A percentile compares a stretch with the other conserved stretches of the same genome.
Evolutionary conservation across 2,888 invertebrate genomes (phyloP).

Genomic region (Nemoura dubitans): DNA sequence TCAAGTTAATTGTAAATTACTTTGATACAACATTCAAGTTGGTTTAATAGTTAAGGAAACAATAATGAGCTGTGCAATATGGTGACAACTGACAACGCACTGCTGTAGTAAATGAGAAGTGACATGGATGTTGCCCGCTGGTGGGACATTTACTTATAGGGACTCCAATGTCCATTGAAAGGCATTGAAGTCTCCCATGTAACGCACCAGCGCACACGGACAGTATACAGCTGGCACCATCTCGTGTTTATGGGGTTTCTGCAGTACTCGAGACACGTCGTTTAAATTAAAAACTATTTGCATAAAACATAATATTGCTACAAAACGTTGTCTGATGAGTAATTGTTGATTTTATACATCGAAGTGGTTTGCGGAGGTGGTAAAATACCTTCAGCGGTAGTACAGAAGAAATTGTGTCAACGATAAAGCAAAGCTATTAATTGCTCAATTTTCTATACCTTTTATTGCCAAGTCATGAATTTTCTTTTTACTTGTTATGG

Average conservation of each 20-base stretch:
- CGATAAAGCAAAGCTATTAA: not conserved
- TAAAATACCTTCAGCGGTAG: not conserved
- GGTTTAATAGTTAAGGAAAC: not conserved
- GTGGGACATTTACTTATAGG: not conserved
- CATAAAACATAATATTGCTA: not conserved
- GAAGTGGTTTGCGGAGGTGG: slow-evolving; percentile 12
- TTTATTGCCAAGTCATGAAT: not conserved
- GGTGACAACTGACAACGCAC: not conserved
- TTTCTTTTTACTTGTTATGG: not conserved
- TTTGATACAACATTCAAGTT: not conserved
- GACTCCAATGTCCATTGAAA: not conserved
- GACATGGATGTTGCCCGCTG: not conserved
- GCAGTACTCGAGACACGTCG: not conserved
- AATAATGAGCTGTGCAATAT: not conserved
- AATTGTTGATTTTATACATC: slow-evolving; percentile 3
- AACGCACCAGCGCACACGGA: not conserved
- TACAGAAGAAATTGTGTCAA: not conserved
- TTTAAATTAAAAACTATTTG: not conserved
- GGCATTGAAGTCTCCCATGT: not conserved
- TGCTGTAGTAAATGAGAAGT: not conserved
- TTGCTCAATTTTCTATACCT: not conserved
- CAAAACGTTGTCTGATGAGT: not conserved
- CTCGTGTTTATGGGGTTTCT: not conserved
- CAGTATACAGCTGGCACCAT: not conserved
- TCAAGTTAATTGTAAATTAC: not conserved